Conservation (phyloP, 2,888 invertebrate genomes). For the Diachrysia chrysitis region DNA sequence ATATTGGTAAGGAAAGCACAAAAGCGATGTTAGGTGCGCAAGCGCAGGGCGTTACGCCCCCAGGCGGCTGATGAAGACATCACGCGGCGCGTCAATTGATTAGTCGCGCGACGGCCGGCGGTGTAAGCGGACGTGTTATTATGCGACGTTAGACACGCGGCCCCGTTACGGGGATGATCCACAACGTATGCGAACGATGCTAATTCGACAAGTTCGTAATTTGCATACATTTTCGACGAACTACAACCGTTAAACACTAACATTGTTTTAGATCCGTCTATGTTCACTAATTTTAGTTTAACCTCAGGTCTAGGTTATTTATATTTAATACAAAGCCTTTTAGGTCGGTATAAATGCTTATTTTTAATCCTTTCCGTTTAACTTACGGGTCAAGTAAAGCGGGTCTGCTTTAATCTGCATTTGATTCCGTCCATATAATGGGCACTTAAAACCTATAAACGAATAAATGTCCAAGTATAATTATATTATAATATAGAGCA, state of each 20-base stretch:
- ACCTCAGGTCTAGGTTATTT: constrained; percentile 21
- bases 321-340: constrained; percentile 22
- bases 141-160: constrained; percentile 86
- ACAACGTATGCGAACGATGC: constrained; percentile 57
- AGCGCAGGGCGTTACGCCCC: constrained; percentile 85
- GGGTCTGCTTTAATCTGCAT: constrained; percentile 50
- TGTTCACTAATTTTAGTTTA: constrained; percentile 33
- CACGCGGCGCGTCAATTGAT: constrained; percentile 87
- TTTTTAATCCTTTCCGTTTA: constrained; percentile 46
- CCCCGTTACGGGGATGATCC: constrained; percentile 69
- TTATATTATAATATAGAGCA: constrained; percentile 50
- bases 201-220: constrained; percentile 58
- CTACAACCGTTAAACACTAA: constrained; percentile 48
- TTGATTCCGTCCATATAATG: constrained; percentile 48
- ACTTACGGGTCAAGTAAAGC: constrained; percentile 49
- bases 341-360: constrained; percentile 35
- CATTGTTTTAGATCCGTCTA: constrained; percentile 42
- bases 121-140: constrained; percentile 81
- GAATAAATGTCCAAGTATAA: constrained; percentile 51
- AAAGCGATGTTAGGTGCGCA: constrained; percentile 66
- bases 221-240: constrained; percentile 50
- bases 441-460: constrained; percentile 51
- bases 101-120: constrained; percentile 85
- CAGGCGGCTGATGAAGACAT: constrained; percentile 88
- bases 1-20: constrained; percentile 58